phyloP scores from a whole-genome alignment of 2,888 invertebrate species.

The Euphydryas editha region DNA sequence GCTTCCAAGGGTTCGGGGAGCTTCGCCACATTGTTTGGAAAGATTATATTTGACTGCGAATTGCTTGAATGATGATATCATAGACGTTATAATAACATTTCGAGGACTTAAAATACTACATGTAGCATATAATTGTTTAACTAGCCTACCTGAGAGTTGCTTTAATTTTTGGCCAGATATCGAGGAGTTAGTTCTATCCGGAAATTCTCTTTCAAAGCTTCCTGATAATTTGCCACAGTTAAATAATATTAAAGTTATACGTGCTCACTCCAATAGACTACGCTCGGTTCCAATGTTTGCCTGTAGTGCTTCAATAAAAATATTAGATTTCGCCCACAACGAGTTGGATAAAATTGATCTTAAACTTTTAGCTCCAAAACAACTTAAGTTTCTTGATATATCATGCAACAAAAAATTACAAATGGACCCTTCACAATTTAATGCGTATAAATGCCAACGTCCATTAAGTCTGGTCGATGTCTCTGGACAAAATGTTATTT shows the following conservation, averaged over 20 bases:
- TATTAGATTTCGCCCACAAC: constrained; percentile 93
- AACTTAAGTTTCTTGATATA: constrained; percentile 92
- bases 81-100: constrained; percentile 87
- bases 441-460: constrained; percentile 90
- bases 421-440: constrained; percentile 92
- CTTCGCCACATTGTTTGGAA: constrained; percentile 85
- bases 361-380: constrained; percentile 89
- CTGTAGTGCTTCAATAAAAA: constrained; percentile 88
- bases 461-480: constrained; percentile 93
- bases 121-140: constrained; percentile 91
- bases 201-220: constrained; percentile 89
- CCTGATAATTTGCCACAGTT: constrained; percentile 90
- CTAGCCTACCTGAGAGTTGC: constrained; percentile 88
- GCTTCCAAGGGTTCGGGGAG: constrained; percentile 85
- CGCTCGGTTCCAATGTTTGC: constrained; percentile 90
- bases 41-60: constrained; percentile 90
- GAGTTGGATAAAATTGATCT: constrained; percentile 92
- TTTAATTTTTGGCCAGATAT: constrained; percentile 90
- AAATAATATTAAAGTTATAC: constrained; percentile 87
- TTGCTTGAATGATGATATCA: constrained; percentile 87
- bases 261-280: constrained; percentile 92
- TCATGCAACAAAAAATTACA: constrained; percentile 92
- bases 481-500: constrained; percentile 90
- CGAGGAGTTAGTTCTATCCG: constrained; percentile 92
- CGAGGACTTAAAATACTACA: constrained; percentile 88